These are phyloP conservation scores for Catocala sponsa DNA, from an alignment of 2,888 invertebrate genomes.

Conservation along the genomic window DNA sequence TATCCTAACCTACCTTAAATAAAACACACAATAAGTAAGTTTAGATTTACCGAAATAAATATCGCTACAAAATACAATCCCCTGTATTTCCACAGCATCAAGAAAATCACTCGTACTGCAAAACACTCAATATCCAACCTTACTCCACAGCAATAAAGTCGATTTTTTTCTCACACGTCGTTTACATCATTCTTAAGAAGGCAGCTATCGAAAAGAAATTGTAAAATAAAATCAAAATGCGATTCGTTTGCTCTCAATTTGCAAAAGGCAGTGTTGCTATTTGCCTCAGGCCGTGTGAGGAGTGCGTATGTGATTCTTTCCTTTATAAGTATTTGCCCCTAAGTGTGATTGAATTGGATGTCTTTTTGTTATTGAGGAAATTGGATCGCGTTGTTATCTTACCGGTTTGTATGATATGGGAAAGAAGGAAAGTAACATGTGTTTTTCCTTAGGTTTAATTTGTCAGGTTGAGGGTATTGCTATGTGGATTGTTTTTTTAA, in stretches of 20 bases:
- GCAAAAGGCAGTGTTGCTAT: constrained; percentile 44
- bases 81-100: constrained; percentile 57
- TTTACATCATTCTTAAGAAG: constrained; percentile 46
- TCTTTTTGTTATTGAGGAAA: constrained; percentile 54
- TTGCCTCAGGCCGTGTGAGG: constrained; percentile 39
- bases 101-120: constrained; percentile 37
- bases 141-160: background rate
- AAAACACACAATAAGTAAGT: too few species aligned
- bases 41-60: too few species aligned
- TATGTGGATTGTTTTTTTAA: too few species aligned
- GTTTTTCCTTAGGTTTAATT: constrained; percentile 15
- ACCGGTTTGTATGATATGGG: constrained; percentile 15
- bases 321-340: constrained; percentile 57
- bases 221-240: constrained; percentile 84
- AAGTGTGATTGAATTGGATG: constrained; percentile 73
- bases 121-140: constrained; percentile 1
- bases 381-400: constrained; percentile 39
- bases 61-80: background rate
- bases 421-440: constrained; percentile 2
- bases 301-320: constrained; percentile 40
- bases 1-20: too few species aligned
- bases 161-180: constrained; percentile 17
- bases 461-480: too few species aligned
- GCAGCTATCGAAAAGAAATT: constrained; percentile 76
- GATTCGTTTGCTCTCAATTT: constrained; percentile 81